These are phyloP conservation scores for Amphiprion percula DNA, from an alignment of 2,113 vertebrate species.

Conservation along the genomic window DNA sequence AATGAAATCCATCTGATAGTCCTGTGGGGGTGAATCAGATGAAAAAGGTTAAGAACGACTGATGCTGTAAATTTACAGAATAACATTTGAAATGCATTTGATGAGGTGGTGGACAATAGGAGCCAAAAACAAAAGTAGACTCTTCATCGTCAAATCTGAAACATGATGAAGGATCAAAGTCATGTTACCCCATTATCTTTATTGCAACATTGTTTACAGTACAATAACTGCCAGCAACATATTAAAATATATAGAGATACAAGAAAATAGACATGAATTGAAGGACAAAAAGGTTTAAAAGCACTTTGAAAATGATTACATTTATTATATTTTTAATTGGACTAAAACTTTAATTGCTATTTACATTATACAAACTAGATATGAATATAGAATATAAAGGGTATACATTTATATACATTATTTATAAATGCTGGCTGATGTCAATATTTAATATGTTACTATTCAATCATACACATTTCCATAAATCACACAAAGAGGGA, in stretches of 20 bases:
- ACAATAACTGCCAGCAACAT: constrained; percentile 85
- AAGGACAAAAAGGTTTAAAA: constrained; percentile 83
- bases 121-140: neutral
- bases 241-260: constrained; percentile 85
- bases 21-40: too few relatives aligned
- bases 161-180: constrained; percentile 11
- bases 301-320: constrained; percentile 86
- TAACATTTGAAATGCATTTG: too few relatives aligned
- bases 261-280: constrained; percentile 84
- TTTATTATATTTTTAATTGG: constrained; percentile 79
- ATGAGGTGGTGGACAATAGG: too few relatives aligned
- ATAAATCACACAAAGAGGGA: constrained; percentile 70
- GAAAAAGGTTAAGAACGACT: too few relatives aligned
- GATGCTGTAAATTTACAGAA: too few relatives aligned
- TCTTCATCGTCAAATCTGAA: neutral
- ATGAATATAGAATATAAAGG: constrained; percentile 87
- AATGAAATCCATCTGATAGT: too few relatives aligned
- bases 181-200: constrained; percentile 81
- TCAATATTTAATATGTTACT: constrained; percentile 79
- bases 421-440: constrained; percentile 84
- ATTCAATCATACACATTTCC: constrained; percentile 72
- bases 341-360: constrained; percentile 83
- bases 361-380: constrained; percentile 88
- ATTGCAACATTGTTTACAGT: constrained; percentile 86
- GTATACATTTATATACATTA: constrained; percentile 87